A percentile compares a stretch with the other conserved stretches of the same genome.
Conservation (phyloP, 2,113 vertebrate species). For the Apodemus sylvaticus region DNA sequence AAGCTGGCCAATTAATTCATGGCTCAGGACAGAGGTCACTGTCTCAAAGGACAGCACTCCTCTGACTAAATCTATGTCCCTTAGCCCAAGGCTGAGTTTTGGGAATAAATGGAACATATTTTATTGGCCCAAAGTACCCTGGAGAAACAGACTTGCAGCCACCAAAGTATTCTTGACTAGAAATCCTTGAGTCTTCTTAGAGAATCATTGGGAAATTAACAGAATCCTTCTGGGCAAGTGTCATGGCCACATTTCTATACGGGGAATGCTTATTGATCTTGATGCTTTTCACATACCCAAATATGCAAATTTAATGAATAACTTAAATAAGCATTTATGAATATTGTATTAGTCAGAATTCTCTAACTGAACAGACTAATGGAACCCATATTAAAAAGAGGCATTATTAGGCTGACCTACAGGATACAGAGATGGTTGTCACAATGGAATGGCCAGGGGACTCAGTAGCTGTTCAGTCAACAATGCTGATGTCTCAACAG, state of each 20-base stretch:
- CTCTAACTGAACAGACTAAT: background rate
- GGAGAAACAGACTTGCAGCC: background rate
- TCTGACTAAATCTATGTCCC: background rate
- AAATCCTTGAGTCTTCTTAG: slow-evolving; percentile 38
- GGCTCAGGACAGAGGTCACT: background rate
- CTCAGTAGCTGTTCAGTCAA: background rate
- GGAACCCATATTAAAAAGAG: background rate
- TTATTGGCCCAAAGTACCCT: background rate
- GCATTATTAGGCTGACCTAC: background rate
- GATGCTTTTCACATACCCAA: background rate
- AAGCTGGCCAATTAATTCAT: background rate
- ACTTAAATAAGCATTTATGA: background rate
- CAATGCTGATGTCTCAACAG: background rate
- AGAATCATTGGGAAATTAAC: background rate
- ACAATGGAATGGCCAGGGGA: background rate
- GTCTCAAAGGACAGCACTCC: background rate
- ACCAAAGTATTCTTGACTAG: slow-evolving; percentile 25
- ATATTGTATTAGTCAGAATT: background rate
- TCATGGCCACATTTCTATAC: background rate
- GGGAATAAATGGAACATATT: background rate
- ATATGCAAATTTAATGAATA: slow-evolving; percentile 48
- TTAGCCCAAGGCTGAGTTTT: background rate
- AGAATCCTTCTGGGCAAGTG: background rate
- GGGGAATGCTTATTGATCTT: slow-evolving; percentile 21
- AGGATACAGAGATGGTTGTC: background rate